Base-by-base conservation (phyloP, 2,113 vertebrate species). In the Myanophis thanlyinensis region DNA sequence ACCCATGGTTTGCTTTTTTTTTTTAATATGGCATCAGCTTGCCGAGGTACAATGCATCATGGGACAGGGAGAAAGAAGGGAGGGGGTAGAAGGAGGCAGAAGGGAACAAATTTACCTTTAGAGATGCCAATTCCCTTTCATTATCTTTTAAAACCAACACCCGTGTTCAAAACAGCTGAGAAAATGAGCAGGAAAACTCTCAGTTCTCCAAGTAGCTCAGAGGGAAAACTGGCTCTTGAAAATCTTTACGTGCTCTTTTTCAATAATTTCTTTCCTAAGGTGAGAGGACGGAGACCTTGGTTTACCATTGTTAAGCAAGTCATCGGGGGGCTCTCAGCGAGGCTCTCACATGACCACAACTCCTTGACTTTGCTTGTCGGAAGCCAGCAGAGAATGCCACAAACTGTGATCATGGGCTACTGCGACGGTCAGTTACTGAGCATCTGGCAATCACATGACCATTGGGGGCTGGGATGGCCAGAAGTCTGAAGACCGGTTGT, bases 11-110 rank as follows among this genome's bases (percentile, higher is more conserved):
- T 80, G 62, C 1, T 80, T 90, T 97, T 98, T 97, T 98, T 85
- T 88, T 85, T n/a, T n/a, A n/a, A 97, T 96, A 96, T 93, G 93
- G 93, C 97, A 97, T 97, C 97, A 97, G 96, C 96, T 96, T 96
- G 96, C 96, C 96, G 96, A 96, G 95, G 96, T 96, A 96, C 93
- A 92, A 87, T 89, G 94, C 92, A 94, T 95, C 88, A 97, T 95
- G 96, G 96, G 96, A 96, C 94, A 94, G 93, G 93, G 95, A 95
- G 94, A 93, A 93, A 95, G 53, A 56, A 93, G 46, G 88, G 84
- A 51, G 46, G 56, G 54, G 80, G 53, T 13, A 15, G 88, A 87
- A 47, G n/a, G 85, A 48, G n/a, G 18, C 1, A n/a, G 67, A 89
- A 49, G 52, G 30, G 25, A 88, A 85, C 30, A 73, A 80, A 80